A percentile compares a stretch with the other conserved stretches of the same genome.
These are phyloP conservation scores for Neoascia interrupta DNA, from an alignment of 2,888 invertebrate genomes.

Conservation along the genomic window DNA sequence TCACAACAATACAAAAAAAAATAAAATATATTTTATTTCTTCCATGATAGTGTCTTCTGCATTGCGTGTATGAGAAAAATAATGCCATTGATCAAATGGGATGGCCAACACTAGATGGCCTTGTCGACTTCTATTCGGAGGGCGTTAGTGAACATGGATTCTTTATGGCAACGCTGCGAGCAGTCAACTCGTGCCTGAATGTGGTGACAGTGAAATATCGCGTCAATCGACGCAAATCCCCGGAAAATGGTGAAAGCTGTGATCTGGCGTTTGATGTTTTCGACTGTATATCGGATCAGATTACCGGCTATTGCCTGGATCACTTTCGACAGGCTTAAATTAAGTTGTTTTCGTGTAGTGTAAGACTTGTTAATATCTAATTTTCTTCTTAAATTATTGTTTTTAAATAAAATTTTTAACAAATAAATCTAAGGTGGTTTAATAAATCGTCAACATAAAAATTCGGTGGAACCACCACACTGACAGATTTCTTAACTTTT, in stretches of 20 bases:
- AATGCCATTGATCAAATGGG: conserved; percentile 88
- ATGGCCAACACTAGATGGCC: conserved; percentile 87
- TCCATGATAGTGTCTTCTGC: conserved; percentile 87
- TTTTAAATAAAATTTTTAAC: too few species aligned
- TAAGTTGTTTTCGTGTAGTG: too few species aligned
- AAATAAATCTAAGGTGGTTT: too few species aligned
- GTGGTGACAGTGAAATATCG: conserved; percentile 76
- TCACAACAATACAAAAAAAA: conserved; percentile 38
- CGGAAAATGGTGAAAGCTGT: conserved; percentile 85
- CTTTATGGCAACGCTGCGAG: conserved; percentile 87
- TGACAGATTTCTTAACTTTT: too few species aligned
- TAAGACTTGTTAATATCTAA: too few species aligned
- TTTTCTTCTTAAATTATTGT: too few species aligned
- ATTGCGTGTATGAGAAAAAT: conserved; percentile 89
- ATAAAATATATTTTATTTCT: conserved; percentile 37
- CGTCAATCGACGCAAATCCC: conserved; percentile 75
- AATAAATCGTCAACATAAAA: too few species aligned
- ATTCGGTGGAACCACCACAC: too few species aligned
- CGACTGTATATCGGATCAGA: conserved; percentile 89
- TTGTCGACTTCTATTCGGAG: conserved; percentile 87
- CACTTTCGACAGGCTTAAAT: conserved; percentile 70
- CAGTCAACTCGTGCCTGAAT: conserved; percentile 85
- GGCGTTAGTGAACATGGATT: conserved; percentile 89
- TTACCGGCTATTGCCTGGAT: conserved; percentile 86
- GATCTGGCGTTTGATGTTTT: conserved; percentile 89